These are phyloP conservation scores for Falco cherrug DNA, from an alignment of 2,797 vertebrate genomes.

Conservation along the genomic window DNA sequence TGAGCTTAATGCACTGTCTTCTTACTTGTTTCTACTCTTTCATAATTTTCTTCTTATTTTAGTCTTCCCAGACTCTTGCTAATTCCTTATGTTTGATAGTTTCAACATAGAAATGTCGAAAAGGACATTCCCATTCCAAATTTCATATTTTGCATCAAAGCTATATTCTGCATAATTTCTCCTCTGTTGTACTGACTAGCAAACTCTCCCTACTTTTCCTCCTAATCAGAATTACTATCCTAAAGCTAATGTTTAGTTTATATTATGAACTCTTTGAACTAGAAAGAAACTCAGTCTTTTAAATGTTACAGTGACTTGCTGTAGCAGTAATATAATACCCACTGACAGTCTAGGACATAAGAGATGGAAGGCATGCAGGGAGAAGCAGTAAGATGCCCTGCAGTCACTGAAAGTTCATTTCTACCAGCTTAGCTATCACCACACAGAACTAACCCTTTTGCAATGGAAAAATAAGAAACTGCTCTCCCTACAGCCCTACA, in stretches of 20 bases:
- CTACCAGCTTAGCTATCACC: not conserved
- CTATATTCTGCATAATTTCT: not conserved
- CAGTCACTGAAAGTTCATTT: not conserved
- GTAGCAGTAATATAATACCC: not conserved
- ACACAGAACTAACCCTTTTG: not conserved
- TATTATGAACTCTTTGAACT: not conserved
- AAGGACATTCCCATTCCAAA: not conserved
- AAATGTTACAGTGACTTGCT: not conserved
- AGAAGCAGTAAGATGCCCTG: not conserved
- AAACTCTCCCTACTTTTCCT: not conserved
- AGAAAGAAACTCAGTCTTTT: not conserved
- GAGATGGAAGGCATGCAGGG: not conserved
- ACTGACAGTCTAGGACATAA: not conserved
- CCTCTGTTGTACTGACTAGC: not conserved
- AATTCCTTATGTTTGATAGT: not conserved
- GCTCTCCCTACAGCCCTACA: not conserved
- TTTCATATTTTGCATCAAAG: not conserved
- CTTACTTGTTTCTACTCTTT: not conserved
- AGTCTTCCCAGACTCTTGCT: not conserved
- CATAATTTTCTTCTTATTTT: not conserved
- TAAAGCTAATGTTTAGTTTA: not conserved
- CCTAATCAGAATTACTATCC: not conserved
- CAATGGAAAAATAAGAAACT: not conserved
- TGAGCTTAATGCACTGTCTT: not conserved
- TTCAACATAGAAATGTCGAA: not conserved